A percentile compares a stretch with the other conserved stretches of the same genome.
Evolutionary conservation across 2,113 vertebrate species (phyloP).

Genomic region (Gasterosteus nipponicus): DNA sequence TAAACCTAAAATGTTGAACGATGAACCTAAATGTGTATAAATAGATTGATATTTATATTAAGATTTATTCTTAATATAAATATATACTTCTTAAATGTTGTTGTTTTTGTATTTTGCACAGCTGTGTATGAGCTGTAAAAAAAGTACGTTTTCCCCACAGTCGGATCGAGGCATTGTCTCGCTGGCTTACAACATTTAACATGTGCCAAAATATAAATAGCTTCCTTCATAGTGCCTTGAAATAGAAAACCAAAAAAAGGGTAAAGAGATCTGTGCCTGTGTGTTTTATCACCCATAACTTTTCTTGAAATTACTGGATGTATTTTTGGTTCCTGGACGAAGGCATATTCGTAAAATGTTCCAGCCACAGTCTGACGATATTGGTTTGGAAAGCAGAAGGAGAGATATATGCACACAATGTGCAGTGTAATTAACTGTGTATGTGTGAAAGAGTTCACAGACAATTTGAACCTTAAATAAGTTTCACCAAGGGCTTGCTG

Average conservation of each 20-base stretch:
- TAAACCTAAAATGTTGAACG: background rate
- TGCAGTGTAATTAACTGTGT: constrained; percentile 7
- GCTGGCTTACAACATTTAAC: constrained; percentile 49
- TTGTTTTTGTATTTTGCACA: constrained; percentile 14
- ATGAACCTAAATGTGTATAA: too few species aligned
- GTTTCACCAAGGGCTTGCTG: background rate
- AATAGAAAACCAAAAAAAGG: constrained; percentile 62
- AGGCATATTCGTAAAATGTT: constrained; percentile 45
- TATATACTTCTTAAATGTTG: too few species aligned
- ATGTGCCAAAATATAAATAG: constrained; percentile 60
- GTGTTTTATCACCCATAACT: constrained; percentile 60
- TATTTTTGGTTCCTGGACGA: constrained; percentile 50
- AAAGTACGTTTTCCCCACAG: constrained; percentile 22
- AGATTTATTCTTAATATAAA: background rate
- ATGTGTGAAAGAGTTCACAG: constrained; percentile 2
- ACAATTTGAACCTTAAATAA: background rate
- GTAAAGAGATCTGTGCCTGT: constrained; percentile 23
- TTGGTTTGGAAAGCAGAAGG: constrained; percentile 9
- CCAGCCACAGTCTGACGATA: constrained; percentile 7
- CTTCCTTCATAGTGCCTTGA: constrained; percentile 56
- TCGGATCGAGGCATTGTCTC: constrained; percentile 31
- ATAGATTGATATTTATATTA: background rate
- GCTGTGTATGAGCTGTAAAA: constrained; percentile 27
- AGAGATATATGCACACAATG: constrained; percentile 4
- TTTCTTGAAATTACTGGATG: constrained; percentile 55